phyloP scores from a whole-genome alignment of 2,888 invertebrate genomes.

The Hydriomena furcata region DNA sequence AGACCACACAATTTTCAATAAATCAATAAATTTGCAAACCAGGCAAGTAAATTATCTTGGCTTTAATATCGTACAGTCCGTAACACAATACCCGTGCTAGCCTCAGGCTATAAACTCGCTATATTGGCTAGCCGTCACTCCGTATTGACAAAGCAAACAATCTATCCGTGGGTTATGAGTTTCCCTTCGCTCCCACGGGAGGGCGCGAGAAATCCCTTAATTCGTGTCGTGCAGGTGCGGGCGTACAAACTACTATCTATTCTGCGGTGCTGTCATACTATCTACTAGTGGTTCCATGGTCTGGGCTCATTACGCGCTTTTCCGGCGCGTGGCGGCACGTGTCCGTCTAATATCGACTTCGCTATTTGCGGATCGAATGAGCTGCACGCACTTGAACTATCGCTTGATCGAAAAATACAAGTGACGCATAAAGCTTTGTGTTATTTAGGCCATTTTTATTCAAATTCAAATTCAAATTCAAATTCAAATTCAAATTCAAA shows the following conservation, averaged over 20 bases:
- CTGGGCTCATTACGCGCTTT: slow-evolving; percentile 75
- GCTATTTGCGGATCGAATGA: slow-evolving; percentile 57
- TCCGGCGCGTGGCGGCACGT: slow-evolving; percentile 76
- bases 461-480: no score
- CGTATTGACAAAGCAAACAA: slow-evolving; percentile 75
- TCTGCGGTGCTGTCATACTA: slow-evolving; percentile 8
- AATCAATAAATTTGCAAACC: slow-evolving; percentile 7
- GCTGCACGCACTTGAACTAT: slow-evolving; percentile 57
- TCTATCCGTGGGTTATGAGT: slow-evolving; percentile 48
- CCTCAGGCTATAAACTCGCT: slow-evolving; percentile 45
- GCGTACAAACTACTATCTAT: slow-evolving; percentile 9
- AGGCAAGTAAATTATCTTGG: slow-evolving; percentile 14
- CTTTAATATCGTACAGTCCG: slow-evolving; percentile 26
- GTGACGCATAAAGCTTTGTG: slow-evolving; percentile 1
- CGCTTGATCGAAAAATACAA: slow-evolving; percentile 47
- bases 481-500: no score
- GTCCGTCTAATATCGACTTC: slow-evolving; percentile 52
- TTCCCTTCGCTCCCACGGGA: slow-evolving; percentile 76
- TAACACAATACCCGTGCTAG: slow-evolving; percentile 49
- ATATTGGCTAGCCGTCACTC: slow-evolving; percentile 65
- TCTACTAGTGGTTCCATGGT: slow-evolving; percentile 13
- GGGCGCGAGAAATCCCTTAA: slow-evolving; percentile 83
- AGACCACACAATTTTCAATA: neutral
- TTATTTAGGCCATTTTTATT: no score
- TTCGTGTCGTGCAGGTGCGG: slow-evolving; percentile 78